Percentiles rank a stretch among this genome's conserved stretches.
These are phyloP conservation scores for Coilia nasus DNA, from an alignment of 2,797 vertebrate species.

Conservation along the genomic window DNA sequence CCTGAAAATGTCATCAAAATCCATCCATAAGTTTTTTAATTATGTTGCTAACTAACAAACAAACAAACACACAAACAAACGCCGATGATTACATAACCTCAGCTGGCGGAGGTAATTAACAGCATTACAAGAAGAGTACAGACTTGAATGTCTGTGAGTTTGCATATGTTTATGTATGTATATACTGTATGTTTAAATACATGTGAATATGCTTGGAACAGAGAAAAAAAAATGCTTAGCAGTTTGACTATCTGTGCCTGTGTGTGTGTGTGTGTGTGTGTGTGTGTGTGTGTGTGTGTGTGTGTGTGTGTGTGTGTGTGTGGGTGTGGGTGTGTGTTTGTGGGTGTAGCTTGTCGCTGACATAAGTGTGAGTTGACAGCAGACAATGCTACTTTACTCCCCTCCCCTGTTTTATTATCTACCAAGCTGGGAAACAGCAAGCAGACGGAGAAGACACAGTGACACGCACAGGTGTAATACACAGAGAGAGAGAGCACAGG, in stretches of 20 bases:
- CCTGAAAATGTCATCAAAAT: too few species aligned
- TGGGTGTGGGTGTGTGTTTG: background rate
- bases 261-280: background rate
- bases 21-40: too few species aligned
- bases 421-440: background rate
- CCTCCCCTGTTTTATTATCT: background rate
- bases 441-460: background rate
- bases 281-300: background rate
- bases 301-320: background rate
- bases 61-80: too few species aligned
- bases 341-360: background rate
- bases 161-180: background rate
- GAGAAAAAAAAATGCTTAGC: too few species aligned
- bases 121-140: background rate
- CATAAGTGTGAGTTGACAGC: background rate
- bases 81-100: too few species aligned
- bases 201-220: too few species aligned
- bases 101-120: too few species aligned
- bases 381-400: background rate
- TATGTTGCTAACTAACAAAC: too few species aligned
- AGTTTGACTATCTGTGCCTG: background rate
- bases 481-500: background rate
- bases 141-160: background rate
- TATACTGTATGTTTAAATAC: too few species aligned
- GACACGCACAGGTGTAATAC: constrained; percentile 8